Evolutionary conservation across 2,797 vertebrate species (phyloP).

Genomic region (Ctenochaetus hawaiiensis): DNA sequence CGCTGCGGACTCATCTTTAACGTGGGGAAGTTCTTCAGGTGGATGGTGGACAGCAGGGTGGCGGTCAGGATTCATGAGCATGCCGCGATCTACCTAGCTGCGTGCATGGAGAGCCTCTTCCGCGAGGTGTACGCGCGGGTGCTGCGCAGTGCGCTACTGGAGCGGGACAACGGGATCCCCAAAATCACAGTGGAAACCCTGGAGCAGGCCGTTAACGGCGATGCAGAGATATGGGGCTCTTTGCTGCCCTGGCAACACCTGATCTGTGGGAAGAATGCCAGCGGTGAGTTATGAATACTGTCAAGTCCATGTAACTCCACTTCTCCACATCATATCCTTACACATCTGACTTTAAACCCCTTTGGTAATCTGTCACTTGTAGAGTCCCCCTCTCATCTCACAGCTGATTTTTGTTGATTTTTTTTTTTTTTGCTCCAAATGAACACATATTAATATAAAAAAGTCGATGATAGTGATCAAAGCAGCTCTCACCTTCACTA

Average conservation of each 20-base stretch:
- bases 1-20: constrained; percentile 94
- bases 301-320: constrained; percentile 11
- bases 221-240: constrained; percentile 96
- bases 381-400: not conserved
- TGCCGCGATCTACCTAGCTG: constrained; percentile 96
- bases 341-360: not conserved
- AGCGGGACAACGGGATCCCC: constrained; percentile 87
- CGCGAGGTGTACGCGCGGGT: constrained; percentile 88
- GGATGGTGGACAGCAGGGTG: constrained; percentile 96
- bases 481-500: not conserved
- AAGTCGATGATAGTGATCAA: not conserved
- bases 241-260: constrained; percentile 94
- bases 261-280: constrained; percentile 95
- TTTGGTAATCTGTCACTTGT: constrained; percentile 12
- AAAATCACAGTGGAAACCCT: constrained; percentile 90
- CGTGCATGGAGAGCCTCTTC: constrained; percentile 94
- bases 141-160: constrained; percentile 83
- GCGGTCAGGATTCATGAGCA: constrained; percentile 95
- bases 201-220: constrained; percentile 92
- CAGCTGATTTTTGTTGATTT: not conserved
- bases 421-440: not conserved
- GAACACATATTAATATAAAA: not conserved
- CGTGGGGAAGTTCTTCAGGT: constrained; percentile 96
- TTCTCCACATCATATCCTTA: not conserved
- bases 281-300: constrained; percentile 87